phyloP scores from a whole-genome alignment of 2,113 vertebrate genomes.

The Mus pahari region DNA sequence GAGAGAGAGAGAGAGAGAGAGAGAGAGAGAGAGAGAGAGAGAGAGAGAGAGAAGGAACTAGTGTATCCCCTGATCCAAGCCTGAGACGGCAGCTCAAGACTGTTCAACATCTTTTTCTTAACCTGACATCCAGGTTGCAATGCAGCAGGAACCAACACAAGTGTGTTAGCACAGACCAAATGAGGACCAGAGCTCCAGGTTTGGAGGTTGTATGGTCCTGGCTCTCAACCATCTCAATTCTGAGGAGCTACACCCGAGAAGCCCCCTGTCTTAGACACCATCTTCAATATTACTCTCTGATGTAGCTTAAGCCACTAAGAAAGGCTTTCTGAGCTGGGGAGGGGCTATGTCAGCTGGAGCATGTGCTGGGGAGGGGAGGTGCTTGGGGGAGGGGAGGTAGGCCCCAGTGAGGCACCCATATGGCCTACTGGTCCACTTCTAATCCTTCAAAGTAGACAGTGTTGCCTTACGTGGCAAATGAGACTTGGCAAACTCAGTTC shows the following conservation, averaged over 20 bases:
- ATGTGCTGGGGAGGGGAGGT: background rate
- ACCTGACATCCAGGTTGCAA: background rate
- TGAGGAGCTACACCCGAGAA: background rate
- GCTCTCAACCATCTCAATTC: background rate
- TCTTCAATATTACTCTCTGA: background rate
- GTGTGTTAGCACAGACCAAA: background rate
- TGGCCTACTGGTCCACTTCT: background rate
- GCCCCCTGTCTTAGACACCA: background rate
- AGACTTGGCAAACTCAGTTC: background rate
- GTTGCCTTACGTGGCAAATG: background rate
- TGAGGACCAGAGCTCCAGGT: background rate
- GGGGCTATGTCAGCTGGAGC: background rate
- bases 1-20: no score
- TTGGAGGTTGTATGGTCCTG: fast-evolving
- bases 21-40: no score
- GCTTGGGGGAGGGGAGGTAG: background rate
- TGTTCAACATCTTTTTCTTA: background rate
- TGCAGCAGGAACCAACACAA: background rate
- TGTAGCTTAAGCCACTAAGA: background rate
- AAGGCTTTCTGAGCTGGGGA: background rate
- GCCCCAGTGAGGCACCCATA: background rate
- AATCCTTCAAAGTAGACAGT: fast-evolving
- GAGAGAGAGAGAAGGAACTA: no score
- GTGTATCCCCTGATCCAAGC: no score
- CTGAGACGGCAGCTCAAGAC: background rate